Base-by-base conservation (phyloP, 2,797 vertebrate genomes). In the Aldrovandia affinis region DNA sequence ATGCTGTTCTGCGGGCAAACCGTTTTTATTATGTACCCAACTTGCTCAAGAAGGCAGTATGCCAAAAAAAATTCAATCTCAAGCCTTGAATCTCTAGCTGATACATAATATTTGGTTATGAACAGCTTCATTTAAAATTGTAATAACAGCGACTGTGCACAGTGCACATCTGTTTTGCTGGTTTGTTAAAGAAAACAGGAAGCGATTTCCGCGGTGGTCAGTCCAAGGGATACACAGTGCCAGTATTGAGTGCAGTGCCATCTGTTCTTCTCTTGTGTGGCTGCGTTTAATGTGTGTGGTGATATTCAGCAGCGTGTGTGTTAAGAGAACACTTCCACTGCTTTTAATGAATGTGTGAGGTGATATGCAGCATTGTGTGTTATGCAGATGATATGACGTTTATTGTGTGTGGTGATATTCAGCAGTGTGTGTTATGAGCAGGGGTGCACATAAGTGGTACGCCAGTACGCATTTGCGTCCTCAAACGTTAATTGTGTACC, bases 51-150 rank as follows among this genome's bases (percentile, higher is more conserved):
- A 42, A 73, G 15, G 36, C 68, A 73, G 36, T 22, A 39, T 73
- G 68, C 30, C 36, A 73, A 73, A 73, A 39, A 39, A 20, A 15
- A 20, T 42, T 73, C 33, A 39, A 73, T 20, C 36, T 18, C 68
- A 39, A 39, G 36, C 33, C 68, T 73, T 33, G n/a, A n/a, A n/a
- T n/a, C 68, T 73, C 68, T 15, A 22, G 18, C 7, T 3, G 18
- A 22, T 4, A 1, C 36, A 68, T 2, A 15, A 73, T 36, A 68
- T 73, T 15, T 73, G 68, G 39, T 73, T 73, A 73, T 39, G 33
- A 33, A 73, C 39, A 73, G 68, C 36, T 1, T 73, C 18, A 73
- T 73, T 73, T 73, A 20, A 73, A 73, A 73, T 73, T 73, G 68
- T 73, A 73, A 73, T 73, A 73, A 73, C 1, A 33, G 18, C 33